Evolutionary conservation across 2,888 invertebrate species (phyloP), one percentile per base, ranked within the genome.

Genomic region (Dendrolimus houi): DNA sequence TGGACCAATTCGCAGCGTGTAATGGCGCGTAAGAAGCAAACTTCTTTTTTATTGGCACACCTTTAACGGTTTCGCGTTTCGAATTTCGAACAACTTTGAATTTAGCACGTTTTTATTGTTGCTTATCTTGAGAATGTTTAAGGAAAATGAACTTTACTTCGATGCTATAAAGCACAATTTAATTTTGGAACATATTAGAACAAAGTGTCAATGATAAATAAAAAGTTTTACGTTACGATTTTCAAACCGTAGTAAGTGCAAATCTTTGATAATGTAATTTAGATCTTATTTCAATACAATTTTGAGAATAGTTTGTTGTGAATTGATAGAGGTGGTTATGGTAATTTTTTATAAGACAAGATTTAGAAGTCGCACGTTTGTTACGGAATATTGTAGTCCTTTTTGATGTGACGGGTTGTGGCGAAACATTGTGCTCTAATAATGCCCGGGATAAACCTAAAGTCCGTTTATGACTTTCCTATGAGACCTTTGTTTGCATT

Each of bases 11-110:
- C 76, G 65, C 81, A 81, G 80, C 80, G 82, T 80, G 76, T 84
- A 79, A 83, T 80, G 72, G 74, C 75, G 69, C 73, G 79, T 82
- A 89, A 89, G 88, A 83, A 79, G 85, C 83, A 85, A 86, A 89
- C 86, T 86, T 86, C 84, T 82, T 85, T 90, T 90, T 89, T 90
- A 90, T 87, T 78, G 82, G 75, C 81, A 69, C 86, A 87, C 89
- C 88, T 89, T 87, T 86, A 86, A 83, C 81, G 83, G 71, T 78
- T 80, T 29, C 29, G 29, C 29, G 47, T 47, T 47, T 79, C 79
- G 77, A 78, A 77, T 81, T 85, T 79, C 79, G 70, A 83, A 85
- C 83, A 86, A 86, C 83, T 89, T 88, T 85, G 86, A 82, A 86
- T 85, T 83, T 81, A 72, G 77, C 80, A 81, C 79, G 75, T 79